Base-by-base conservation (phyloP, 2,888 invertebrate species). In the Ptilodon capucinus region DNA sequence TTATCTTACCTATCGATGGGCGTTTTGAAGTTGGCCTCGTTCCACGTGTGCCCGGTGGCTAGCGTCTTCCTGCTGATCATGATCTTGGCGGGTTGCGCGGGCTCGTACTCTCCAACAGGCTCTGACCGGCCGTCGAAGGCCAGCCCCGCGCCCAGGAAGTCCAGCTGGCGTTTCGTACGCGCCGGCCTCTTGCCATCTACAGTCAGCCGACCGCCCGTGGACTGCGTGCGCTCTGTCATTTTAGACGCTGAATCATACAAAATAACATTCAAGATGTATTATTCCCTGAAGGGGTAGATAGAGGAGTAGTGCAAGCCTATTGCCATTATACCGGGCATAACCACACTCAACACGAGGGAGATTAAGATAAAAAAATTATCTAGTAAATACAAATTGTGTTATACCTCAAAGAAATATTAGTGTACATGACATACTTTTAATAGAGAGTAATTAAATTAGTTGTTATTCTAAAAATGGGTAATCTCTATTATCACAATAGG, bases 31-130 rank as follows among this genome's bases (percentile, higher is more conserved):
- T 91, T 91, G 7, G 82, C 72, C 48, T 91, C 91, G 35, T 84
- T 90, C 91, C 91, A 91, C 6, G 91, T 86, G 43, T 87, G 86
- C 16, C 89, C 90, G 0, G 90, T 91, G 0, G 89, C 86, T 1
- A 91, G 64, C 0, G 91, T 91, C 62, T 91, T 91, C 52, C 89
- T 69, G 51, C 90, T 90, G 59, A 91, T 91, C 79, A 85, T 86
- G 60, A 91, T 91, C 66, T 88, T 89, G n/a, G 87, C 86, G 0
- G 91, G 86, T 42, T 69, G 81, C 1, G 85, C 68, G 1, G 86
- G 80, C 47, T 84, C 87, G 60, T 86, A 91, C 9, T 91, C 91
- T 0, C 74, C 83, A 0, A 48, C 45, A 1, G 78, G 76, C 2
- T 68, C 68, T 0, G 67, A 44, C 2, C 78, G 70, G 40, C 59